These are phyloP conservation scores for Catharus bicknelli DNA, from an alignment of 2,113 vertebrate species.

Conservation along the genomic window DNA sequence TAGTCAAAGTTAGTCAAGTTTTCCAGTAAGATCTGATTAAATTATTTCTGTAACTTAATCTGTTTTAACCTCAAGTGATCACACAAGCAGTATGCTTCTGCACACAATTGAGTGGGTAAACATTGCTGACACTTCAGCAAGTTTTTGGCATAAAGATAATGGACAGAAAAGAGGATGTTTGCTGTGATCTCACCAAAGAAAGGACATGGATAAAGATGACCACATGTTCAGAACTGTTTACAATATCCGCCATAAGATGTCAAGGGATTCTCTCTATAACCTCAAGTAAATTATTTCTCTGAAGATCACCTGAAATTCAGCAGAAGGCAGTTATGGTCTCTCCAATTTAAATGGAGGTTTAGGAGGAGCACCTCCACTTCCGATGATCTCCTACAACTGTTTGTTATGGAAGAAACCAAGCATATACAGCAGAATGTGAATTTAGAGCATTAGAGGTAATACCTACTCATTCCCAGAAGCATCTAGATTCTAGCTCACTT, in stretches of 20 bases:
- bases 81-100: neutral
- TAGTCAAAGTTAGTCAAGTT: neutral
- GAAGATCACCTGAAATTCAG: neutral
- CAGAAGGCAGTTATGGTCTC: neutral
- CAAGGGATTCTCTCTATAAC: neutral
- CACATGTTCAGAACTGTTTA: neutral
- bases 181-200: neutral
- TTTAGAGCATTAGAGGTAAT: neutral
- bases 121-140: neutral
- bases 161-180: neutral
- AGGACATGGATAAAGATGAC: neutral
- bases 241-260: neutral
- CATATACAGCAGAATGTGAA: fast-evolving
- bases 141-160: neutral
- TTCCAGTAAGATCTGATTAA: neutral
- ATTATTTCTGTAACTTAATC: neutral
- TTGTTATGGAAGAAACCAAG: neutral
- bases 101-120: neutral
- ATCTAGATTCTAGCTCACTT: neutral
- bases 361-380: neutral
- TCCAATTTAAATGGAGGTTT: neutral
- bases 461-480: neutral
- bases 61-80: neutral
- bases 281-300: neutral
- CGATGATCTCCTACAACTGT: neutral